Evolutionary conservation across 2,888 invertebrate species (phyloP).

Genomic region (Amphimallon solstitiale): DNA sequence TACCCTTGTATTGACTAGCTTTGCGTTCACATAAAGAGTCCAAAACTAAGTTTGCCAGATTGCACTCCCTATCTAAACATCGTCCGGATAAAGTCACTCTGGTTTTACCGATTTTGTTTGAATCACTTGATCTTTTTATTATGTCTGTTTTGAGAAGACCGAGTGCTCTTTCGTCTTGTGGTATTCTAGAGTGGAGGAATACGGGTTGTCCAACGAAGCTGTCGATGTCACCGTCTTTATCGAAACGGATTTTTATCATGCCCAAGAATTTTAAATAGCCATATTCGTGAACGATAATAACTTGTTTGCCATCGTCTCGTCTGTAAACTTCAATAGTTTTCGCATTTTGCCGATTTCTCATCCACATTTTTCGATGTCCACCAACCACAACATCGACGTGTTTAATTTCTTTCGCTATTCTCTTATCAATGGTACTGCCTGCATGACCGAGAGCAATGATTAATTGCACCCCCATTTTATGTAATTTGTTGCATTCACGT

Average conservation of each 20-base stretch:
- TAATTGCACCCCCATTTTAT: constrained; percentile 74
- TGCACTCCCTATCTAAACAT: constrained; percentile 83
- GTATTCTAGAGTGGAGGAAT: constrained; percentile 72
- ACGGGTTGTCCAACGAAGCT: constrained; percentile 79
- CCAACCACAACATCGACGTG: constrained; percentile 89
- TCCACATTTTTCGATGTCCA: constrained; percentile 84
- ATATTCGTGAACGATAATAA: constrained; percentile 87
- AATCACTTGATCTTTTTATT: constrained; percentile 60
- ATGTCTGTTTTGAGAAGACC: constrained; percentile 64
- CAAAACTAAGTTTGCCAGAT: constrained; percentile 83
- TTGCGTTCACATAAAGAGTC: constrained; percentile 72
- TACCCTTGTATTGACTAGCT: constrained; percentile 55
- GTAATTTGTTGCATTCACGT: constrained; percentile 46
- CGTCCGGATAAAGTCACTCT: constrained; percentile 66
- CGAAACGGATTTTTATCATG: constrained; percentile 75
- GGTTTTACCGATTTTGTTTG: constrained; percentile 72
- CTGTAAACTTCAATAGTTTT: not conserved
- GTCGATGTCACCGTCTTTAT: constrained; percentile 75
- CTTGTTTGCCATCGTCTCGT: not conserved
- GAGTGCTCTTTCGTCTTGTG: constrained; percentile 74
- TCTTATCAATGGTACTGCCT: constrained; percentile 79
- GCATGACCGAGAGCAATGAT: constrained; percentile 92
- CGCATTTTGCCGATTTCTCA: not conserved
- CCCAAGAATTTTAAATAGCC: constrained; percentile 93
- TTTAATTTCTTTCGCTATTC: constrained; percentile 80